Evolutionary conservation across 2,888 invertebrate genomes (phyloP).

Genomic region (Dorcus parallelipipedus): DNA sequence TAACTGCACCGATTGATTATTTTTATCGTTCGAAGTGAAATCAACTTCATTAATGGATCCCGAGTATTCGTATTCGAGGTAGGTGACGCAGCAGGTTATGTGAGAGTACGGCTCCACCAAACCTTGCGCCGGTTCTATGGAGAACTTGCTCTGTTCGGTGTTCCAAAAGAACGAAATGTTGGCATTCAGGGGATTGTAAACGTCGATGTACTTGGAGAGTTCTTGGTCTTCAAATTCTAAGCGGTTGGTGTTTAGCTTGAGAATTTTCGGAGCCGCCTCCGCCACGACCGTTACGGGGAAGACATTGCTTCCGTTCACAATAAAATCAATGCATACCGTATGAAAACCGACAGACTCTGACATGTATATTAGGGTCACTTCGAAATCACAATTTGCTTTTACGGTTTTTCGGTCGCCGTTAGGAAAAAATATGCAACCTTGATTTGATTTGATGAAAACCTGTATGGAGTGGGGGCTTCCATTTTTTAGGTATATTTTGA

Average conservation of each 20-base stretch:
- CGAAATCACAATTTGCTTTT: background rate
- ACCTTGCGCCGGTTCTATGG: conserved; percentile 5
- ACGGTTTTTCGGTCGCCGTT: conserved; percentile 1
- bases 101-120: background rate
- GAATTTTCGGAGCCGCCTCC: background rate
- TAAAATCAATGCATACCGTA: conserved; percentile 5
- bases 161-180: conserved; percentile 7
- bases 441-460: conserved; percentile 2
- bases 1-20: background rate
- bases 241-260: conserved; percentile 4
- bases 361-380: conserved; percentile 1
- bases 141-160: background rate
- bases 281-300: conserved; percentile 8
- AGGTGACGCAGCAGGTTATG: conserved; percentile 3
- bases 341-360: conserved; percentile 7
- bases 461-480: background rate
- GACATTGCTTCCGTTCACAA: conserved; percentile 8
- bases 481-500: conserved; percentile 6
- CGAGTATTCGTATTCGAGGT: background rate
- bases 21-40: conserved; percentile 5
- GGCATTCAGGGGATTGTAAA: conserved; percentile 6
- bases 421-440: conserved; percentile 3
- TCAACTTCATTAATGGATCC: conserved; percentile 5
- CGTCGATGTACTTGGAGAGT: background rate
- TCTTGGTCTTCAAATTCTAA: conserved; percentile 2